phyloP scores from a whole-genome alignment of 1,140 invertebrate genomes.

The Drosophila pallidifrons region DNA sequence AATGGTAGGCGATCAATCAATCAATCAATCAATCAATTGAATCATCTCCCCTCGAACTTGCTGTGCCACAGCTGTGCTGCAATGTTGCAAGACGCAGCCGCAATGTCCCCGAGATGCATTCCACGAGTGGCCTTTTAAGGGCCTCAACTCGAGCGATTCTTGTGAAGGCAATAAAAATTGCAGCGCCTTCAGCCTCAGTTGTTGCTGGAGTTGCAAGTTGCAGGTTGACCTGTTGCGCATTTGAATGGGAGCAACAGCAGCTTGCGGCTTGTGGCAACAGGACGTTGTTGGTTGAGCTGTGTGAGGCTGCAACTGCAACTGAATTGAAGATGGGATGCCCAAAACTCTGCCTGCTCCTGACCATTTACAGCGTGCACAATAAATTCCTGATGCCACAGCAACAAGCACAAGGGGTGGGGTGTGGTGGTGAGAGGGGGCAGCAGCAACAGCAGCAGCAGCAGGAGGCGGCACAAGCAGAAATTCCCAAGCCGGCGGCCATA shows the following conservation, averaged over 20 bases:
- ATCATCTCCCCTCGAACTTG: constrained; percentile 49
- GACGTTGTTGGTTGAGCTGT: background rate
- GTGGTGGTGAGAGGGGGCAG: background rate
- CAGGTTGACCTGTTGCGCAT: constrained; percentile 72
- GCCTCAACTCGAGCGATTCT: constrained; percentile 54
- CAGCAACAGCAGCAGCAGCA: background rate
- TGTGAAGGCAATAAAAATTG: constrained; percentile 81
- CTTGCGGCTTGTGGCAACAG: background rate
- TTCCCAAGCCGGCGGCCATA: constrained; percentile 84
- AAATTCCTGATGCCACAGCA: constrained; percentile 70
- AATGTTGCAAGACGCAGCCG: background rate
- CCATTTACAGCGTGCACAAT: constrained; percentile 76
- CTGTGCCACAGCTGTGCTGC: background rate
- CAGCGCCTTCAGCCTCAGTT: constrained; percentile 53
- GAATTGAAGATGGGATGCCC: constrained; percentile 38
- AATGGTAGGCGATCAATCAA: constrained; percentile 55
- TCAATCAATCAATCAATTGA: constrained; percentile 74
- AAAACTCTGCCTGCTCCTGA: constrained; percentile 61
- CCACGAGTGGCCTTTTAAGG: constrained; percentile 64
- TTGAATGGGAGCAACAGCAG: constrained; percentile 69
- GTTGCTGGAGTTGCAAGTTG: constrained; percentile 22
- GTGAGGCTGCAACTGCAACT: constrained; percentile 17
- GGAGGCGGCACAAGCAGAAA: constrained; percentile 46
- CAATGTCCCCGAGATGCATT: constrained; percentile 5
- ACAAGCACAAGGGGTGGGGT: constrained; percentile 20